These are phyloP conservation scores for Helicoverpa zea DNA, from an alignment of 1,140 invertebrate genomes.

Conservation along the genomic window DNA sequence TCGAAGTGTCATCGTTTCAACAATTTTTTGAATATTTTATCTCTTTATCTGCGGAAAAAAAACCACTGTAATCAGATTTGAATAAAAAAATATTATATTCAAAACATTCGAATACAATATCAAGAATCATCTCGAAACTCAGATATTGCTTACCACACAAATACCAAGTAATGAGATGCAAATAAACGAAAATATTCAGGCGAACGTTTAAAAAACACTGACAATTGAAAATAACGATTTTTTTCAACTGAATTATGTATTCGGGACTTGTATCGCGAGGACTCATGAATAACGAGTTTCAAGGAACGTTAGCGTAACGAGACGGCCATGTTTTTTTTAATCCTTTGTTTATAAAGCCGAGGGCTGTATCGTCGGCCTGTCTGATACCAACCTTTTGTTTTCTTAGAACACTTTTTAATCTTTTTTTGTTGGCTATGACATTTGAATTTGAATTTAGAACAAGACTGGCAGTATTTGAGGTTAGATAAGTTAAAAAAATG, in stretches of 20 bases:
- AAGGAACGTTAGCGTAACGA: constrained; percentile 44
- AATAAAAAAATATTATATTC: too few species aligned
- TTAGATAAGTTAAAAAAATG: too few species aligned
- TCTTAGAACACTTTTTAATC: constrained; percentile 13
- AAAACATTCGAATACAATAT: too few species aligned
- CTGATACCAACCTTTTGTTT: constrained; percentile 14
- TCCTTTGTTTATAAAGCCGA: constrained; percentile 24
- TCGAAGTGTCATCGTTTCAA: too few species aligned
- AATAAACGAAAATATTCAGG: constrained; percentile 11
- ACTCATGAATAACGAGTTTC: constrained; percentile 44
- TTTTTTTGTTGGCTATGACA: constrained; percentile 4
- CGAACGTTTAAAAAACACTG: neutral
- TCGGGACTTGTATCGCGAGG: constrained; percentile 36
- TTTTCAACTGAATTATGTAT: constrained; percentile 42
- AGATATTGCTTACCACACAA: neutral
- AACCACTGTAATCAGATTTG: too few species aligned
- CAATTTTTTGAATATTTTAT: too few species aligned
- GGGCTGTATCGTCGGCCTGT: constrained; percentile 18
- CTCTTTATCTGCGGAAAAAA: too few species aligned
- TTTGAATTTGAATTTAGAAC: neutral
- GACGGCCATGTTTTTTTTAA: constrained; percentile 35
- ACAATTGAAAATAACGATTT: constrained; percentile 20
- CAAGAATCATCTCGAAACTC: neutral
- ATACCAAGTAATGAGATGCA: constrained; percentile 18
- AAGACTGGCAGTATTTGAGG: neutral